Percentiles rank a stretch among this genome's conserved stretches.
These are phyloP conservation scores for Scyliorhinus canicula DNA, from an alignment of 2,797 vertebrate genomes.

Conservation along the genomic window DNA sequence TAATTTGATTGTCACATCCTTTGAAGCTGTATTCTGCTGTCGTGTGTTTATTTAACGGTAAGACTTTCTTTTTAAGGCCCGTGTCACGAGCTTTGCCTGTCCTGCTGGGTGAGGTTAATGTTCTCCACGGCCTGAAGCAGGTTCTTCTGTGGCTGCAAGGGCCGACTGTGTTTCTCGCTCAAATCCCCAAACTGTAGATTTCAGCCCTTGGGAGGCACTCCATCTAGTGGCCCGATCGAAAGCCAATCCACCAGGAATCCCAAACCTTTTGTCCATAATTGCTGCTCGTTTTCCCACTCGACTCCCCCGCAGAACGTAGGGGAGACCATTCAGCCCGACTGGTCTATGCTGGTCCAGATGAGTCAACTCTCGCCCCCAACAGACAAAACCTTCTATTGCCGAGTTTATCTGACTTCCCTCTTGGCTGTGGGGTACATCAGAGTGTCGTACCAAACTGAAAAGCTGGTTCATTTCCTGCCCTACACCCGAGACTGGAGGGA, in stretches of 20 bases:
- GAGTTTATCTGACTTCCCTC: background rate
- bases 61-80: background rate
- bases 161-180: background rate
- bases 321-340: background rate
- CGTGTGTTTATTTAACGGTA: background rate
- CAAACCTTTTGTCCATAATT: no score
- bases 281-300: background rate
- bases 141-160: background rate
- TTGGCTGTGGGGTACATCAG: background rate
- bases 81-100: background rate
- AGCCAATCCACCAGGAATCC: background rate
- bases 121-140: background rate
- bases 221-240: background rate
- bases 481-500: no score
- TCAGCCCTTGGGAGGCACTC: background rate
- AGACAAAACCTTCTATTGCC: no score
- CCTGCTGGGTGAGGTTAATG: background rate
- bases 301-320: background rate
- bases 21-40: background rate
- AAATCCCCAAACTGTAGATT: background rate
- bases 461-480: background rate
- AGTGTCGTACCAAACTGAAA: background rate
- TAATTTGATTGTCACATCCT: background rate
- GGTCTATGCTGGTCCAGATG: no score
- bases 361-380: no score